phyloP scores from a whole-genome alignment of 2,113 vertebrate species.

The Pyrgilauda ruficollis region DNA sequence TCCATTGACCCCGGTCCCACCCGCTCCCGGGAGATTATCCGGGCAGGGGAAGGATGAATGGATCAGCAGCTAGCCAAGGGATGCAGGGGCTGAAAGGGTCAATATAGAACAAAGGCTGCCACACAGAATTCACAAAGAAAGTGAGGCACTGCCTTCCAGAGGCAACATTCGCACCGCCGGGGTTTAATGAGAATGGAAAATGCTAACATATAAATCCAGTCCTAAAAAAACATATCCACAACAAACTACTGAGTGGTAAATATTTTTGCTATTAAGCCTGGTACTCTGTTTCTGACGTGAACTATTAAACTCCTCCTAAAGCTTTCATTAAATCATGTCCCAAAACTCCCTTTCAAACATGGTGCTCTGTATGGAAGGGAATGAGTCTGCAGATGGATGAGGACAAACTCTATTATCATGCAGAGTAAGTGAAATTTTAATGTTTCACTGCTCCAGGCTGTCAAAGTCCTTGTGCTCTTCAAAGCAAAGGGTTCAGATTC shows the following conservation, averaged over 20 bases:
- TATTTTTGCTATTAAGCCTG: not conserved
- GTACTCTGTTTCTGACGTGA: not conserved
- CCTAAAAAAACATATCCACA: not conserved
- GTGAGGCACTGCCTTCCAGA: not conserved
- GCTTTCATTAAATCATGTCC: not conserved
- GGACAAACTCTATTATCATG: not conserved
- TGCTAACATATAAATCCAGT: not conserved
- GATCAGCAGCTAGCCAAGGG: not conserved
- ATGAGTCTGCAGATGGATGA: not conserved
- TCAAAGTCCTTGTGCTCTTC: not conserved
- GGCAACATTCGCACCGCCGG: not conserved
- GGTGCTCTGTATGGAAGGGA: not conserved
- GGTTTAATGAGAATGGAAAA: constrained; percentile 30
- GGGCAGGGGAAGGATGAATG: not conserved
- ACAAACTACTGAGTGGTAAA: not conserved
- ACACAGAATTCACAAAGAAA: constrained; percentile 4
- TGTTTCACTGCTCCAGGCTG: not conserved
- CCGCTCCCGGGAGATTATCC: not conserved
- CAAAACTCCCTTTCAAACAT: not conserved
- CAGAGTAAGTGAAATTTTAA: not conserved
- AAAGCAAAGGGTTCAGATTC: not conserved
- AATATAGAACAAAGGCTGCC: not conserved
- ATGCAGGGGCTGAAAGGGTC: not conserved
- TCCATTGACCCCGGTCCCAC: constrained; percentile 7
- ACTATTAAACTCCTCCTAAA: not conserved